Conservation (phyloP, 64 coral and sea anemone genomes). For the Montipora foliosa region DNA sequence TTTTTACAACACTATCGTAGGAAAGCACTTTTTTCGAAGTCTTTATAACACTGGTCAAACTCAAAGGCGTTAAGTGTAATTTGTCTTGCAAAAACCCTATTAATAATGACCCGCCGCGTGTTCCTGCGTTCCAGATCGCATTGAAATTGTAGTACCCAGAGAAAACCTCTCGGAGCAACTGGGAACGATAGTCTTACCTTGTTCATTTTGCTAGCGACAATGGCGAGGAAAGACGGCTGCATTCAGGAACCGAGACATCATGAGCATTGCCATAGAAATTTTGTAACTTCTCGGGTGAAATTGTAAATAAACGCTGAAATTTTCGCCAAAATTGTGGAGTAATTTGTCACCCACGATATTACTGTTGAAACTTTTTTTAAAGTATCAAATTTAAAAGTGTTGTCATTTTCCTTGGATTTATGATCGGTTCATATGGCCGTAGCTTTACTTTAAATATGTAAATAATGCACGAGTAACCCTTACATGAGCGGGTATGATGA, state of each 20-base stretch:
- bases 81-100: no score
- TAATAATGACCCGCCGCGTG: no score
- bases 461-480: not conserved
- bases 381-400: no score
- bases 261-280: not conserved
- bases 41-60: no score
- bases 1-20: no score
- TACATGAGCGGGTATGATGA: slow-evolving; percentile 29
- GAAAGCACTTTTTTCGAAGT: no score
- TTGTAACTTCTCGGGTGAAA: not conserved
- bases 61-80: no score
- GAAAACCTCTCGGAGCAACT: slow-evolving; percentile 7
- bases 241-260: no score
- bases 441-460: not conserved
- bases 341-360: not conserved
- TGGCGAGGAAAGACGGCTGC: no score
- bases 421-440: not conserved
- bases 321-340: no score
- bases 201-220: not conserved
- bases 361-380: not conserved
- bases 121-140: no score
- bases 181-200: slow-evolving; percentile 1
- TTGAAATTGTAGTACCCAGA: no score
- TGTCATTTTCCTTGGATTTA: not conserved
- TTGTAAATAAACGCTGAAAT: not conserved